Percentiles rank a stretch among this genome's conserved stretches.
phyloP scores from a whole-genome alignment of 2,113 vertebrate species.

The Narcine bancroftii region DNA sequence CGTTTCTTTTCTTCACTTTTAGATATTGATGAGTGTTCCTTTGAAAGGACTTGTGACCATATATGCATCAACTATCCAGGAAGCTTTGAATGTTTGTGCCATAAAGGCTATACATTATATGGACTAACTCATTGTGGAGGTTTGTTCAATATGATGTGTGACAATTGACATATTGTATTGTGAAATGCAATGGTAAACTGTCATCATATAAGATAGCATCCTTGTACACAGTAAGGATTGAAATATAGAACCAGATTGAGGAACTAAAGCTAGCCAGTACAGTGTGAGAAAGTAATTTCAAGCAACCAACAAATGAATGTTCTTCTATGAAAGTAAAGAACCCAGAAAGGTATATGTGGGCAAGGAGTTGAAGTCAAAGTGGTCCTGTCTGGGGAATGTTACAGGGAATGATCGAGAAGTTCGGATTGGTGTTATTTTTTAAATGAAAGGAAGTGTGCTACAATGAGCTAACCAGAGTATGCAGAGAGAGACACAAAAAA shows the following conservation, averaged over 20 bases:
- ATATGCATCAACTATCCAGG: conserved; percentile 89
- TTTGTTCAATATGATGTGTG: conserved; percentile 50
- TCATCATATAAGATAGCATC: background rate
- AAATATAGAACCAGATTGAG: background rate
- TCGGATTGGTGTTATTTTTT: background rate
- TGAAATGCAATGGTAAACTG: conserved; percentile 15
- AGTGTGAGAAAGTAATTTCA: background rate
- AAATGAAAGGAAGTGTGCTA: background rate
- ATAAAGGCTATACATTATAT: conserved; percentile 81
- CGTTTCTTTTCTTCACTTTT: conserved; percentile 40
- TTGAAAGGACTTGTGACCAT: conserved; percentile 89
- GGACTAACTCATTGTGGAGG: conserved; percentile 92
- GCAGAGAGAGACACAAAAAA: background rate
- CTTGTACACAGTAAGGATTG: background rate
- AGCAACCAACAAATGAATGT: background rate
- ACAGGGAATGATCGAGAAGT: background rate
- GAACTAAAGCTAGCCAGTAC: background rate
- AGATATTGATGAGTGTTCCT: conserved; percentile 95
- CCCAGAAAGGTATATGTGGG: background rate
- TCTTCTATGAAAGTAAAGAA: background rate
- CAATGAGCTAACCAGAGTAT: background rate
- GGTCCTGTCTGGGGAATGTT: too few species aligned
- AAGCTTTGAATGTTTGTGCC: conserved; percentile 83
- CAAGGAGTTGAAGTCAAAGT: background rate
- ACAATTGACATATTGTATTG: background rate